These are phyloP conservation scores for Metopolophium dirhodum DNA, from an alignment of 1,140 invertebrate species.

Conservation along the genomic window DNA sequence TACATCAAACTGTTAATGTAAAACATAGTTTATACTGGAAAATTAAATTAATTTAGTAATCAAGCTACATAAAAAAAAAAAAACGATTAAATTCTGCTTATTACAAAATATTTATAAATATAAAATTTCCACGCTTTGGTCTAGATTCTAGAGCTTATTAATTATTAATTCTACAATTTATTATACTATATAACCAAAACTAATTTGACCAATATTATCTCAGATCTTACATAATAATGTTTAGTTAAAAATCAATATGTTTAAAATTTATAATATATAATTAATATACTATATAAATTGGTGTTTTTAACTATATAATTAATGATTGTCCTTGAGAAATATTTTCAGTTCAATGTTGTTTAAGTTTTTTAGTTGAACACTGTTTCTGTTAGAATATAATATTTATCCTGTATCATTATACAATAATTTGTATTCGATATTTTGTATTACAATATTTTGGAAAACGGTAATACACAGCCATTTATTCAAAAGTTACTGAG, in stretches of 20 bases:
- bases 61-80: not conserved
- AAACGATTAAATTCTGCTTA: not conserved
- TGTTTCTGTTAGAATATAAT: not conserved
- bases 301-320: not conserved
- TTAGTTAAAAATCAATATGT: not conserved
- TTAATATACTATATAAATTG: not conserved
- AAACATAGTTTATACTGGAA: not conserved
- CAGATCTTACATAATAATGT: not conserved
- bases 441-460: not conserved
- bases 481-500: not conserved
- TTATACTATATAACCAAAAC: not conserved
- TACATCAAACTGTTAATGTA: not conserved
- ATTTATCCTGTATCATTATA: not conserved
- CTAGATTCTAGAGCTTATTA: not conserved
- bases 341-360: not conserved
- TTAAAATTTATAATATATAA: not conserved
- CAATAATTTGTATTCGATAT: not conserved
- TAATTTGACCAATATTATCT: not conserved
- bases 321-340: not conserved
- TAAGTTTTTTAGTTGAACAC: not conserved
- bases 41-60: not conserved
- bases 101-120: not conserved
- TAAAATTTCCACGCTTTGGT: not conserved
- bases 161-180: not conserved
- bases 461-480: not conserved